Conservation (phyloP, 2,797 vertebrate species). For the Thamnophis elegans region DNA sequence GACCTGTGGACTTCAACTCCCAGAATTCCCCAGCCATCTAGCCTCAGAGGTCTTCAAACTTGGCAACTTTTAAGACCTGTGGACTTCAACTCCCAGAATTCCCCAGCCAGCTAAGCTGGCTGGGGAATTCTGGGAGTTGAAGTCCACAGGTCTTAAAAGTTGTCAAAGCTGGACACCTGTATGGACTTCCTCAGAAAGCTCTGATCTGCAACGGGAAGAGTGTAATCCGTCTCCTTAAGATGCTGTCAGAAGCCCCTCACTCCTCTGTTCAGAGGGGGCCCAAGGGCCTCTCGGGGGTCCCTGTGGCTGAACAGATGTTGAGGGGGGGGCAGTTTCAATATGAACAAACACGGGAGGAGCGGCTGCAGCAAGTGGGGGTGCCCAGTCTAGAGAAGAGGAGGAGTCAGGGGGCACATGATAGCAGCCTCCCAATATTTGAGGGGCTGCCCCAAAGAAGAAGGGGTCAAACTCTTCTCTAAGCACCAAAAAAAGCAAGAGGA, state of each 20-base stretch:
- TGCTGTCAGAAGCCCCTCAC: background rate
- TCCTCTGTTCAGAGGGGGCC: background rate
- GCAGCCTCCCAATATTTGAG: background rate
- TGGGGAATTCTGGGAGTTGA: background rate
- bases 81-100: too few species aligned
- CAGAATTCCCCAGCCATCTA: too few species aligned
- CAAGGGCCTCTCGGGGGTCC: background rate
- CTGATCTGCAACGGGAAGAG: background rate
- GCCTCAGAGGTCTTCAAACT: too few species aligned
- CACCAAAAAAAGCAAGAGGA: too few species aligned
- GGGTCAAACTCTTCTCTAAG: background rate
- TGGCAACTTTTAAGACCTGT: too few species aligned
- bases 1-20: background rate
- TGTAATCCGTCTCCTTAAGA: background rate
- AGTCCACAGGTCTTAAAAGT: background rate
- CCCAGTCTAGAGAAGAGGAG: background rate
- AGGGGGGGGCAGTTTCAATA: fast-evolving
- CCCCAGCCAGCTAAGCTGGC: too few species aligned
- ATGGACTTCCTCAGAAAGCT: background rate
- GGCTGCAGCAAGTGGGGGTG: background rate
- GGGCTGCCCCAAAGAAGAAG: background rate
- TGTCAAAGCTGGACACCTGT: background rate
- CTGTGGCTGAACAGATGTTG: background rate
- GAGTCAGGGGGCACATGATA: background rate
- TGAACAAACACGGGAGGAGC: fast-evolving